A percentile compares a stretch with the other conserved stretches of the same genome.
These are phyloP conservation scores for Chalcis sispes DNA, from an alignment of 2,888 invertebrate genomes.

Conservation along the genomic window DNA sequence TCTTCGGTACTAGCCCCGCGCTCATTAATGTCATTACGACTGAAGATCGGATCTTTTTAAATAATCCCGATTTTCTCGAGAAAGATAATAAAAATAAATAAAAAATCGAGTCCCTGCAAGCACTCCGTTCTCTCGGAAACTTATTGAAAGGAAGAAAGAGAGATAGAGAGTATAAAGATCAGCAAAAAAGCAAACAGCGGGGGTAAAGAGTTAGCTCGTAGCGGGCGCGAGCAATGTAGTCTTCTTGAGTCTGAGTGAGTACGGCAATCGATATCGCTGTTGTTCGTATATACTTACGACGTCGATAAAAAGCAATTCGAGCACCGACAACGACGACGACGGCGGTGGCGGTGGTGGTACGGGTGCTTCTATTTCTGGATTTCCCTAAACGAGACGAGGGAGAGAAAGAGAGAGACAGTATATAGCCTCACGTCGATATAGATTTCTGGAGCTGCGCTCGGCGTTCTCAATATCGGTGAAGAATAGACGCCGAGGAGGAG, in stretches of 20 bases:
- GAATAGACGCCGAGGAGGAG: not conserved
- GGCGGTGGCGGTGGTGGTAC: not conserved
- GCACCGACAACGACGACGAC: conserved; percentile 1
- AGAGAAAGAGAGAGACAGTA: conserved; percentile 6
- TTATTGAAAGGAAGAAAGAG: no score
- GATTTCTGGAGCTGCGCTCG: conserved; percentile 35
- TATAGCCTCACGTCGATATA: not conserved
- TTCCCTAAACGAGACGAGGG: conserved; percentile 36
- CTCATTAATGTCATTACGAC: no score
- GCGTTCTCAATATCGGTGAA: conserved; percentile 60
- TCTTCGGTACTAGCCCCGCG: no score
- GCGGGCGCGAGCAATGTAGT: not conserved
- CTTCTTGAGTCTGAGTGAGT: conserved; percentile 4
- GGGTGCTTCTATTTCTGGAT: conserved; percentile 49
- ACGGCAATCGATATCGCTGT: conserved; percentile 44
- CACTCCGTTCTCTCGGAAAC: no score
- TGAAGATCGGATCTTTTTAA: no score
- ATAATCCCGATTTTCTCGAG: no score
- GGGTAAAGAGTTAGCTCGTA: not conserved
- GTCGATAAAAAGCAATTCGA: conserved; percentile 53
- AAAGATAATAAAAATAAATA: no score
- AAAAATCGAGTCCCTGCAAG: no score
- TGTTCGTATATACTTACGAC: conserved; percentile 44
- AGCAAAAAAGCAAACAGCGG: conserved; percentile 1
- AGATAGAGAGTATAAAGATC: no score